These are phyloP conservation scores for Hystrix brachyura DNA, from an alignment of 2,113 vertebrate species.

Conservation along the genomic window DNA sequence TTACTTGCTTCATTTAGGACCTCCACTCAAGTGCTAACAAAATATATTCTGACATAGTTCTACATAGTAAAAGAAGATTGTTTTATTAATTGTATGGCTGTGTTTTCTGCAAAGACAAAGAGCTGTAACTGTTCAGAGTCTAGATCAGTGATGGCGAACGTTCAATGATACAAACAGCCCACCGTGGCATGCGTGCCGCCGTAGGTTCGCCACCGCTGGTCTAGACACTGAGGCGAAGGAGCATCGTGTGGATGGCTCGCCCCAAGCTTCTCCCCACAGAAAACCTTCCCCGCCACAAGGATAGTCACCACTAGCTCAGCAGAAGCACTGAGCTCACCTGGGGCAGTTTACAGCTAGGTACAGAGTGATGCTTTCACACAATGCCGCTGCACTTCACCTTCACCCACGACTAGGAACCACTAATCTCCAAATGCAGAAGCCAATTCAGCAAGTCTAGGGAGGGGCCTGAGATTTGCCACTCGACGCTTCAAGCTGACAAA, in stretches of 20 bases:
- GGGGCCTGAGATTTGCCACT: background rate
- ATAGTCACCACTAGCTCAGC: background rate
- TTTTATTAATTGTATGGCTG: background rate
- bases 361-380: background rate
- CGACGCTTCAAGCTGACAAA: background rate
- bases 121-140: constrained; percentile 61
- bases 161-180: background rate
- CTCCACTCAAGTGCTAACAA: background rate
- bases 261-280: background rate
- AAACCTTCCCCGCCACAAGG: constrained; percentile 9
- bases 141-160: background rate
- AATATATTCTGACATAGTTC: background rate
- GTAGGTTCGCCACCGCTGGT: background rate
- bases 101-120: background rate
- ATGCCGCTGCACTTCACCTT: background rate
- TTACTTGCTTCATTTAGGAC: constrained; percentile 16
- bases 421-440: background rate
- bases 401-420: background rate
- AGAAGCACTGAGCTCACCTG: background rate
- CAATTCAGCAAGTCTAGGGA: background rate
- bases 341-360: background rate
- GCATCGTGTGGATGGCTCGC: background rate
- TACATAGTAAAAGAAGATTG: background rate
- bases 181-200: background rate
- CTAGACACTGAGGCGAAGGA: constrained; percentile 33